These are phyloP conservation scores for Neofelis nebulosa DNA, from an alignment of 2,113 vertebrate species.

Conservation along the genomic window DNA sequence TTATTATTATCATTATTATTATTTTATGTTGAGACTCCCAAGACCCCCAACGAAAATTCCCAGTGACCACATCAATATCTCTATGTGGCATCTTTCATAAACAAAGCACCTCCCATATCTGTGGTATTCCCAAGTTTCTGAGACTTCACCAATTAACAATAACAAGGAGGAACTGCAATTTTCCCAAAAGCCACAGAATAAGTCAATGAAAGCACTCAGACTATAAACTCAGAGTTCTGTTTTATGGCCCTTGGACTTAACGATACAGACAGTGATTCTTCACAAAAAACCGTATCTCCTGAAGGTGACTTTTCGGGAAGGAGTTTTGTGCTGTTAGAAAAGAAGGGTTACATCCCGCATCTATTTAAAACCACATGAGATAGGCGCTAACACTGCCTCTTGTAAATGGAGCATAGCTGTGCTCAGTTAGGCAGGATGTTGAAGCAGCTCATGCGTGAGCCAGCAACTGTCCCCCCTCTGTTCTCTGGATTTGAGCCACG, in stretches of 20 bases:
- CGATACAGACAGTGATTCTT: background rate
- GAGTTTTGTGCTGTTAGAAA: background rate
- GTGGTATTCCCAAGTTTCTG: background rate
- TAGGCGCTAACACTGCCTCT: background rate
- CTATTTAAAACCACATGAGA: conserved; percentile 1
- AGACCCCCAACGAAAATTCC: background rate
- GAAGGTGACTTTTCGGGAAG: conserved; percentile 52
- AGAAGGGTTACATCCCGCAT: background rate
- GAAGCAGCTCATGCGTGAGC: background rate
- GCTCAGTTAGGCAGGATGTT: background rate
- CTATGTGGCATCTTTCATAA: background rate
- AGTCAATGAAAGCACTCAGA: conserved; percentile 12
- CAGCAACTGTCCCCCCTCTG: background rate
- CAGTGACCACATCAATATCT: background rate
- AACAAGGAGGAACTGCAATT: background rate
- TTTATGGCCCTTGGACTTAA: conserved; percentile 23
- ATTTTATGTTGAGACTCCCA: background rate
- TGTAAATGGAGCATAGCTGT: conserved; percentile 17
- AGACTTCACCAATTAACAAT: background rate
- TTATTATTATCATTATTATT: background rate
- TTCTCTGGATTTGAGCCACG: background rate
- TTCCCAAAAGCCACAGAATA: background rate
- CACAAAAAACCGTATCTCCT: background rate
- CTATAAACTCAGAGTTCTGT: background rate
- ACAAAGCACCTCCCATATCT: background rate